A percentile compares a stretch with the other conserved stretches of the same genome.
Conservation (phyloP, 2,888 invertebrate species). For the Parnassius smintheus region DNA sequence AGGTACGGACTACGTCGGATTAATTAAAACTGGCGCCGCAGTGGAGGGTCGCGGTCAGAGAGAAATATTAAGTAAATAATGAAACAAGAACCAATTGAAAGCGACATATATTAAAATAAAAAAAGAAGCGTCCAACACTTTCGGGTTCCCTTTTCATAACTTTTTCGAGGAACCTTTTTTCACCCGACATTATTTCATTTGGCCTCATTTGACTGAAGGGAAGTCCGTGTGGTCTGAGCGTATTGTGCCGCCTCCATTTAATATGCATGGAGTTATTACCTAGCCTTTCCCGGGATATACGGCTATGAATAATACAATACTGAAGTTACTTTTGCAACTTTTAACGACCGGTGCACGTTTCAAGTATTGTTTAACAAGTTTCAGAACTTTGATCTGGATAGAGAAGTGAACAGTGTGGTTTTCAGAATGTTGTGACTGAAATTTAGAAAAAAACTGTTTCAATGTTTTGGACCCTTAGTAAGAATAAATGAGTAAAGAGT, state of each 20-base stretch:
- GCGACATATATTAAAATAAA: constrained; percentile 32
- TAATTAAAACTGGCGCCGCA: no score
- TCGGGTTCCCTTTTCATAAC: constrained; percentile 72
- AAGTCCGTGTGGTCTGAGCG: constrained; percentile 46
- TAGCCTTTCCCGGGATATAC: constrained; percentile 24
- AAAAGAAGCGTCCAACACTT: constrained; percentile 64
- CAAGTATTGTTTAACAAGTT: constrained; percentile 26
- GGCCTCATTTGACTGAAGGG: constrained; percentile 61
- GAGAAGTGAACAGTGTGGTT: background rate
- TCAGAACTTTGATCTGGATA: constrained; percentile 33
- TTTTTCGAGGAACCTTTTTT: constrained; percentile 73
- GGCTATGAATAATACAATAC: constrained; percentile 49
- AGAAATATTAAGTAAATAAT: no score
- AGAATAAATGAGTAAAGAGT: no score
- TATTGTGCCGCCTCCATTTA: constrained; percentile 65
- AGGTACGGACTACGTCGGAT: no score
- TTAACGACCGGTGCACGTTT: constrained; percentile 31
- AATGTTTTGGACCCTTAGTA: no score
- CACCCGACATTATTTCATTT: constrained; percentile 40
- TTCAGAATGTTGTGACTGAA: no score
- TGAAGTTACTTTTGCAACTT: constrained; percentile 40
- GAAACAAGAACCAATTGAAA: no score
- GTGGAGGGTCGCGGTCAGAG: no score
- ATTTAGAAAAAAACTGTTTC: no score
- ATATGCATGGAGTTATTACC: constrained; percentile 58